Conservation (phyloP, 1,140 invertebrate species). For the Himalopsyche phryganea region DNA sequence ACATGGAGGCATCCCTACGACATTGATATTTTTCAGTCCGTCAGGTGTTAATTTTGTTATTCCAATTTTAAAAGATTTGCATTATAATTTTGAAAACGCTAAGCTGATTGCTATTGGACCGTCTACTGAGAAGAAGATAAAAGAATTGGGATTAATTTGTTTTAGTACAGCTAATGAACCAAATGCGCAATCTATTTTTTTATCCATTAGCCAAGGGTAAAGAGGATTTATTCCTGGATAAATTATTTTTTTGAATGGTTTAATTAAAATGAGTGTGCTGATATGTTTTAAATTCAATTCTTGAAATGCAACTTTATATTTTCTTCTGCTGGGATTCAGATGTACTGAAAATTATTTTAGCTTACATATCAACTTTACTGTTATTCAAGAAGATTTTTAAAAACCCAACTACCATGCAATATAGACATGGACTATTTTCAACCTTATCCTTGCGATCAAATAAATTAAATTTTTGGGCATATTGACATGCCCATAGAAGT, state of each 20-base stretch:
- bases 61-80: conserved; percentile 35
- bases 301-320: too few relatives aligned
- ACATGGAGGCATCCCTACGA: conserved; percentile 37
- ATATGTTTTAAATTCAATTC: too few relatives aligned
- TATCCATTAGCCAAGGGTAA: neutral
- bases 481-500: too few relatives aligned
- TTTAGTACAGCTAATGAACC: conserved; percentile 40
- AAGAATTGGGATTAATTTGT: conserved; percentile 37
- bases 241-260: neutral
- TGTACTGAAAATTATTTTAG: too few relatives aligned
- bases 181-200: conserved; percentile 32
- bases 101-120: conserved; percentile 50
- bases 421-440: too few relatives aligned
- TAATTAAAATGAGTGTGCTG: neutral
- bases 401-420: too few relatives aligned
- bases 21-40: conserved; percentile 50
- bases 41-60: conserved; percentile 42
- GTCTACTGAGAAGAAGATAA: conserved; percentile 43
- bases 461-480: too few relatives aligned
- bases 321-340: too few relatives aligned
- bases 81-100: conserved; percentile 34
- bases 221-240: neutral
- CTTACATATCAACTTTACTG: too few relatives aligned
- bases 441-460: too few relatives aligned
- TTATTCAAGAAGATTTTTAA: too few relatives aligned